A percentile compares a stretch with the other conserved stretches of the same genome.
phyloP scores from a whole-genome alignment of 2,797 vertebrate genomes.

The Sebastes iracundus region DNA sequence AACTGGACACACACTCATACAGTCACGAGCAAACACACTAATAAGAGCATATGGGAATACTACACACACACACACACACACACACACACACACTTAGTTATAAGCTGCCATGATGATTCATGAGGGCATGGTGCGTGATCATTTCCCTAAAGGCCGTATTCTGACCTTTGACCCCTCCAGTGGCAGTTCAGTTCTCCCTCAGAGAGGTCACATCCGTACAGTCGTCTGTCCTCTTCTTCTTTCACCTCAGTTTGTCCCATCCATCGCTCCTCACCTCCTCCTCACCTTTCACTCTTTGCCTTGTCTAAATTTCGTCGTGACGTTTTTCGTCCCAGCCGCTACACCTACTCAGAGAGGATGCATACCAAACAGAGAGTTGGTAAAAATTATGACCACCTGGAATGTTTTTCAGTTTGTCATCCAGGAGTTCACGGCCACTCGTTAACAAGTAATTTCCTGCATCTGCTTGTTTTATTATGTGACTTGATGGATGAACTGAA shows the following conservation, averaged over 20 bases:
- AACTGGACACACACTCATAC: conserved; percentile 30
- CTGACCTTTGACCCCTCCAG: conserved; percentile 46
- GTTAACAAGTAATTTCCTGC: conserved; percentile 29
- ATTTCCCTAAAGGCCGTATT: conserved; percentile 41
- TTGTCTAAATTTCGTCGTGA: neutral
- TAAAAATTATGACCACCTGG: neutral
- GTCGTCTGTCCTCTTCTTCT: conserved; percentile 28
- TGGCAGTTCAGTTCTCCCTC: conserved; percentile 37
- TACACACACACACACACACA: neutral
- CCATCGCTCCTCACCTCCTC: conserved; percentile 32
- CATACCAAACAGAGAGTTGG: neutral
- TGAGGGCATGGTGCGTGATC: conserved; percentile 20
- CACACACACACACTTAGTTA: conserved; percentile 22
- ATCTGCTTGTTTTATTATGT: conserved; percentile 5
- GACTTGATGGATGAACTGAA: conserved; percentile 17
- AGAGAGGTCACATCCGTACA: conserved; percentile 33
- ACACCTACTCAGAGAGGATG: neutral
- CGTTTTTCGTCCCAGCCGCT: neutral
- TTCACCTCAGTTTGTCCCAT: conserved; percentile 26
- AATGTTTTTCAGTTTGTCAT: neutral
- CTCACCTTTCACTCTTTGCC: conserved; percentile 38
- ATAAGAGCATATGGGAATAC: conserved; percentile 42
- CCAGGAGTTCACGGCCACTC: neutral
- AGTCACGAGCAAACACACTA: conserved; percentile 29
- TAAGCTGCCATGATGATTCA: conserved; percentile 58